Conservation (phyloP, 2,888 invertebrate species). For the Orchesellides sinensis region DNA sequence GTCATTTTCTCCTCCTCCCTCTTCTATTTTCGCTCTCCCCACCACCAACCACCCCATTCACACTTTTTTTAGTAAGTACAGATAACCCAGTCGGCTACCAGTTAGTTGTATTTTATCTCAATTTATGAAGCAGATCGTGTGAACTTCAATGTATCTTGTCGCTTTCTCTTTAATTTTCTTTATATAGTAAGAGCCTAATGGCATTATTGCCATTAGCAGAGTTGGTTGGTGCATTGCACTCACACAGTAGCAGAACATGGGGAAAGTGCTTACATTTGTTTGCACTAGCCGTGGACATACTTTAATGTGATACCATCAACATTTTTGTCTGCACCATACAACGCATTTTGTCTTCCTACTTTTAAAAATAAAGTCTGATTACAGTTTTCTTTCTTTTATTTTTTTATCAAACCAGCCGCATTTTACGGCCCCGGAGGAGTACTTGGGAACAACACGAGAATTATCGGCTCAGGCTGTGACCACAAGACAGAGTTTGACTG, state of each 20-base stretch:
- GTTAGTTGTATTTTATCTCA: constrained; percentile 9
- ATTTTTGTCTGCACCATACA: too few species aligned
- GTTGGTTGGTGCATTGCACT: not conserved
- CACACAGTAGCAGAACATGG: not conserved
- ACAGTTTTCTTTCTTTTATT: constrained; percentile 73
- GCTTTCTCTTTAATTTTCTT: not conserved
- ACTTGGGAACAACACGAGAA: constrained; percentile 75
- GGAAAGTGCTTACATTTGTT: not conserved
- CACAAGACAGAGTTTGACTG: constrained; percentile 86
- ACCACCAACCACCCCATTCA: constrained; percentile 16
- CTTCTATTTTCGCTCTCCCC: constrained; percentile 10
- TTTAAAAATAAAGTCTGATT: too few species aligned
- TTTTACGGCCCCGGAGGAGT: constrained; percentile 75
- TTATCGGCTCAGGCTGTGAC: constrained; percentile 81
- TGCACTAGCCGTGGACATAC: not conserved
- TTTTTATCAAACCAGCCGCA: constrained; percentile 77
- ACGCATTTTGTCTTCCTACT: constrained; percentile 20
- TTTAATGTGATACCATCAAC: too few species aligned
- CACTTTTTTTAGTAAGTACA: constrained; percentile 6
- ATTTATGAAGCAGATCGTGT: constrained; percentile 56
- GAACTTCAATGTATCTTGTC: constrained; percentile 24
- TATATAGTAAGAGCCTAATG: too few species aligned
- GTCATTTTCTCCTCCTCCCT: constrained; percentile 48
- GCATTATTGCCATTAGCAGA: constrained; percentile 1
- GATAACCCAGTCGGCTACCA: not conserved